Evolutionary conservation across 2,888 invertebrate species (phyloP).

Genomic region (Lamellibrachia satsuma): DNA sequence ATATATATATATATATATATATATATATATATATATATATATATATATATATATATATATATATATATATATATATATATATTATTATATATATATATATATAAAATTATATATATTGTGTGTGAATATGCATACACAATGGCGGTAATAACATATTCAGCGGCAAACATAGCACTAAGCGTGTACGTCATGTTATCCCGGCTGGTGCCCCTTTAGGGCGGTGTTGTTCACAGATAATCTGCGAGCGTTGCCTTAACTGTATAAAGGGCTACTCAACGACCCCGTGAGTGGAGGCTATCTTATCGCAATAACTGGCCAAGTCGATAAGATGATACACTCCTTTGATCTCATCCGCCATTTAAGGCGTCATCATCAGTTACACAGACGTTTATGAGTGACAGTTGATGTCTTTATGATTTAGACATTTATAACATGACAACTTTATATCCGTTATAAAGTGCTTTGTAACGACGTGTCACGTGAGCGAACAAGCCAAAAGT

Average conservation of each 20-base stretch:
- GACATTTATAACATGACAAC: neutral
- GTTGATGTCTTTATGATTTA: neutral
- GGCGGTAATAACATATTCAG: neutral
- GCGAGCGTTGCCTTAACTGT: neutral
- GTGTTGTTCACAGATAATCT: neutral
- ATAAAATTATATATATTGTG: neutral
- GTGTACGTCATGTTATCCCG: neutral
- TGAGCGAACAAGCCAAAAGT: neutral
- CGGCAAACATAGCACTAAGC: neutral
- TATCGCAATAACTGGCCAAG: neutral
- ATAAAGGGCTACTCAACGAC: neutral
- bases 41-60: slow-evolving; percentile 8
- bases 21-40: neutral
- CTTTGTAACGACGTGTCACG: neutral
- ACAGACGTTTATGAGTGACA: neutral
- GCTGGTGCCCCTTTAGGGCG: neutral
- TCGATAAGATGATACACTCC: neutral
- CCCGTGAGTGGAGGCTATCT: neutral
- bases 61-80: slow-evolving; percentile 20
- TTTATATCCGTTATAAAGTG: slow-evolving; percentile 5
- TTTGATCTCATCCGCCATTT: neutral
- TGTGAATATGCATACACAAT: neutral
- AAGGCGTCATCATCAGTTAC: neutral
- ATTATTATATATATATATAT: neutral
- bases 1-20: neutral